Conservation (phyloP, 1,140 invertebrate genomes). For the Drosophila serrata region DNA sequence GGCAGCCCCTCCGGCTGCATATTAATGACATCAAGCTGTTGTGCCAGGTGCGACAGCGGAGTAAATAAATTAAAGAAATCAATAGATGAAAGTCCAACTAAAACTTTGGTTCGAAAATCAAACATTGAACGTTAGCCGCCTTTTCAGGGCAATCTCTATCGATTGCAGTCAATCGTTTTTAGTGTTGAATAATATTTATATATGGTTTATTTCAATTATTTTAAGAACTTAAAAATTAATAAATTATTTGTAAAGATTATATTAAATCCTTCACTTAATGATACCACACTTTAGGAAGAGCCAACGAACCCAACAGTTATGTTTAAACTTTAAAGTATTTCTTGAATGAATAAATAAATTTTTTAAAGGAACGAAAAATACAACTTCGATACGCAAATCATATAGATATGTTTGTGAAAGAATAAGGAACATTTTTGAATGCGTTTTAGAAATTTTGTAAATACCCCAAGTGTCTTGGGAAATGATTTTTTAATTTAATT, state of each 20-base stretch:
- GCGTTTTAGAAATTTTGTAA: neutral
- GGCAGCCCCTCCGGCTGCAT: slow-evolving; percentile 62
- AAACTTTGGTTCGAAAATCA: neutral
- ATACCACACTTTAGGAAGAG: slow-evolving; percentile 2
- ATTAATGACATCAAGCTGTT: slow-evolving; percentile 68
- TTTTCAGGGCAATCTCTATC: slow-evolving; percentile 11
- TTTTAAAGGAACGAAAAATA: slow-evolving; percentile 9
- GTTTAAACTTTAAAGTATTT: neutral
- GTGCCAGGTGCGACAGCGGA: slow-evolving; percentile 58
- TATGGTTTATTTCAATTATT: neutral
- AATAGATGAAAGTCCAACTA: neutral
- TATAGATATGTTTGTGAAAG: neutral
- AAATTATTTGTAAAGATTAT: neutral
- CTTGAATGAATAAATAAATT: neutral
- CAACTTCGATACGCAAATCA: neutral
- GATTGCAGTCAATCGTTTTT: neutral
- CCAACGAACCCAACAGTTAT: slow-evolving; percentile 5
- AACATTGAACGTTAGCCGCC: slow-evolving; percentile 1
- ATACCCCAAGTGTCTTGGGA: neutral
- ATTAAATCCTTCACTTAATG: neutral
- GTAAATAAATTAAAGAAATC: slow-evolving; percentile 30
- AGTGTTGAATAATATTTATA: neutral
- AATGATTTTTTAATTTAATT: neutral
- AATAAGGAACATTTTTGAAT: slow-evolving; percentile 14
- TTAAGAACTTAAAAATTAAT: neutral